phyloP scores from a whole-genome alignment of 2,797 vertebrate species.

The Gymnodraco acuticeps region DNA sequence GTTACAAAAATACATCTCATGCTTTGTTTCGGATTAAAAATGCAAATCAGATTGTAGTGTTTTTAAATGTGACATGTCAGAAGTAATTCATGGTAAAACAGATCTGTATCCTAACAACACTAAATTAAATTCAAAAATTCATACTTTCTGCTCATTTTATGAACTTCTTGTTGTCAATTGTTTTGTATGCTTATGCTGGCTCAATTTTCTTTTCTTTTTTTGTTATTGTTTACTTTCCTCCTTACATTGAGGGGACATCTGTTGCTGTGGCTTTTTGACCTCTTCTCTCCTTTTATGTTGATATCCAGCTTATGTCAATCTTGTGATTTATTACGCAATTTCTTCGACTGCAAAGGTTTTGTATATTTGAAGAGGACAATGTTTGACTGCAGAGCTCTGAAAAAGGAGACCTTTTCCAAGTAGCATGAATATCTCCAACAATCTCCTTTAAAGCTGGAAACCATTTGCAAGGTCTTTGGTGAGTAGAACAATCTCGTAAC shows the following conservation, averaged over 20 bases:
- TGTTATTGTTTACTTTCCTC: neutral
- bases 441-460: constrained; percentile 83
- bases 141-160: too few relatives aligned
- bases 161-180: too few relatives aligned
- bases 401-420: constrained; percentile 50
- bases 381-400: constrained; percentile 11
- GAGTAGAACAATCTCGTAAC: constrained; percentile 79
- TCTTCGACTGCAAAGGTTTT: neutral
- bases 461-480: constrained; percentile 83
- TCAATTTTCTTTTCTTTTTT: neutral
- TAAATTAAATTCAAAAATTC: too few relatives aligned
- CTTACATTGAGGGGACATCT: neutral
- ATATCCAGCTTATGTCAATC: too few relatives aligned
- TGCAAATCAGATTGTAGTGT: neutral
- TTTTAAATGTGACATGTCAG: neutral
- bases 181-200: too few relatives aligned
- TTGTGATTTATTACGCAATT: neutral
- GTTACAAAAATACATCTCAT: neutral
- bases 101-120: too few relatives aligned
- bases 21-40: neutral
- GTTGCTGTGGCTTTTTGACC: neutral
- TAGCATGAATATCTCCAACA: constrained; percentile 73
- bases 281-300: too few relatives aligned
- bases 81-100: neutral
- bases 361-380: constrained; percentile 17